Conservation (phyloP, 2,113 vertebrate genomes). For the Melanostigma gelatinosum region DNA sequence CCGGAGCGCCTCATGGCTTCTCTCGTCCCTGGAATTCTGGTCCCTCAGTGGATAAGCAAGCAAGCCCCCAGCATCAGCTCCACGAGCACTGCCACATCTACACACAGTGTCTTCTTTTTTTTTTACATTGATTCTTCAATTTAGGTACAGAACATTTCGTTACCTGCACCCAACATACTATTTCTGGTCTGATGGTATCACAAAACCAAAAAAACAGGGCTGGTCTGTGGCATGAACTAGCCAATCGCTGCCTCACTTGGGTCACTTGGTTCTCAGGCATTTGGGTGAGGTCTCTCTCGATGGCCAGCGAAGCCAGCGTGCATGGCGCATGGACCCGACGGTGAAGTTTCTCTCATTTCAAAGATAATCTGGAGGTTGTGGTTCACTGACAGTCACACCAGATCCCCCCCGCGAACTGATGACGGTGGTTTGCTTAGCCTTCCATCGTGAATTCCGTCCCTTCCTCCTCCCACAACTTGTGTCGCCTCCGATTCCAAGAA, state of each 20-base stretch:
- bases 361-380: too few relatives aligned
- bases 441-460: too few relatives aligned
- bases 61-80: background rate
- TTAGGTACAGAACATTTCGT: background rate
- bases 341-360: too few relatives aligned
- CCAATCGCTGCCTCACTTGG: background rate
- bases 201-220: background rate
- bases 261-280: background rate
- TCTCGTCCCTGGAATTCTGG: conserved; percentile 19
- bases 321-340: too few relatives aligned
- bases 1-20: conserved; percentile 8
- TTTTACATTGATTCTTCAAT: background rate
- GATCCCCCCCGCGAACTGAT: too few relatives aligned
- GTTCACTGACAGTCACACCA: too few relatives aligned
- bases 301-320: too few relatives aligned
- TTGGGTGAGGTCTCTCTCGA: too few relatives aligned
- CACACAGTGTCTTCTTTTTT: background rate
- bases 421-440: too few relatives aligned
- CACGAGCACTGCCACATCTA: background rate
- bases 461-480: too few relatives aligned
- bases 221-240: background rate
- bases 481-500: too few relatives aligned
- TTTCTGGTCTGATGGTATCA: background rate
- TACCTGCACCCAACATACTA: background rate
- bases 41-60: conserved; percentile 11